Base-by-base conservation (phyloP, 92 coral and sea anemone genomes). In the Epizoanthus ramosus region DNA sequence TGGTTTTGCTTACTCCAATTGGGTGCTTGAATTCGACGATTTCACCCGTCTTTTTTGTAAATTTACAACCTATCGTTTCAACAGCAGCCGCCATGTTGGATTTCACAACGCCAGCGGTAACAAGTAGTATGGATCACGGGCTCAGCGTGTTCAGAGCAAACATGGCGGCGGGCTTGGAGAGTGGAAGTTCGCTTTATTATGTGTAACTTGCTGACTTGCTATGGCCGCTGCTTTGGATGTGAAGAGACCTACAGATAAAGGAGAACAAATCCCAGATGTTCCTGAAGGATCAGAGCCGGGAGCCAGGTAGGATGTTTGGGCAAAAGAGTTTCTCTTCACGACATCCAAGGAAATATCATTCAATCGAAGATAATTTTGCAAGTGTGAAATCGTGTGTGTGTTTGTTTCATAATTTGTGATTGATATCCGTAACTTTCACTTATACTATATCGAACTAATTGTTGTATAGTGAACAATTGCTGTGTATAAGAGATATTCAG, bases 181-280 rank as follows among this genome's bases (percentile, higher is more conserved):
- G 67, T 14, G 12, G 81, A 33, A 37, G 13, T 75, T 59, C 19
- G 8, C 57, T 19, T 59, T 71, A 77, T 68, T 24, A 77, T 77
- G 71, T 77, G 57, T 61, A 47, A 19, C 47, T 21, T 13, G 18
- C 19, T 61, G 57, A 61, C 7, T 61, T 77, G 53, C 45, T 77
- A 77, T 77, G 82, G 82, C 82, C 23, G 57, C 82, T 76, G 81
- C 69, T 61, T 41, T 77, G 66, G 82, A 77, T 8, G 43, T 61
- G 15, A 77, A 77, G 59, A 50, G 71, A 8, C 71, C 82, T 43
- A 65, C 65, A 41, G 82, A 77, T 14, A 61, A 77, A 41, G 82
- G 82, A 59, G 82, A 39, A 41, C 82, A 77, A 77, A 77, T 77
- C 25, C 82, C 82, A 77, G 82, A 77, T 77, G 82, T 77, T 37